These are phyloP conservation scores for Conopomorpha cramerella DNA, from an alignment of 1,140 invertebrate species.

Conservation along the genomic window DNA sequence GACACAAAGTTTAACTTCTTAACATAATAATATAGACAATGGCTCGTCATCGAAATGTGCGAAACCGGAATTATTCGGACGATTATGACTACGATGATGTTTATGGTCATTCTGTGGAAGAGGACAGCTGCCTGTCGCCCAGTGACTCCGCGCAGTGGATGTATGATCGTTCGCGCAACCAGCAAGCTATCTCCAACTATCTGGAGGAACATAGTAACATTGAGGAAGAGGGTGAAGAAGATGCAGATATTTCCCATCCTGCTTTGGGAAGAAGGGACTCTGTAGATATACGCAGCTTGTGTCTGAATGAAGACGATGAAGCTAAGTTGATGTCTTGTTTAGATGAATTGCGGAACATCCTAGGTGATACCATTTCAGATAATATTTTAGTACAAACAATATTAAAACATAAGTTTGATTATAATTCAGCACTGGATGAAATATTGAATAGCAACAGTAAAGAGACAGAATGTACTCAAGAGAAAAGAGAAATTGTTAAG, in stretches of 20 bases:
- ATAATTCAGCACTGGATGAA: constrained; percentile 71
- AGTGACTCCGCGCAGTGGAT: constrained; percentile 84
- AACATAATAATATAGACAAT: too few relatives aligned
- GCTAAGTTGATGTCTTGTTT: constrained; percentile 81
- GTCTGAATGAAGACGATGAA: constrained; percentile 68
- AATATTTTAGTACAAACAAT: constrained; percentile 64
- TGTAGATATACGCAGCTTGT: constrained; percentile 51
- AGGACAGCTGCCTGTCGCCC: constrained; percentile 86
- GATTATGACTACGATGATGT: constrained; percentile 93
- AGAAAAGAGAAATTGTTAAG: constrained; percentile 8
- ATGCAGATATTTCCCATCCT: constrained; percentile 24
- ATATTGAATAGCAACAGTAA: constrained; percentile 63
- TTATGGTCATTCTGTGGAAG: constrained; percentile 91
- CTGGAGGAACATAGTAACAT: constrained; percentile 73
- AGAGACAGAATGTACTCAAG: constrained; percentile 11
- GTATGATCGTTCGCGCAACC: constrained; percentile 74
- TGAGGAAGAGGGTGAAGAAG: constrained; percentile 71
- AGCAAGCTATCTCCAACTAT: constrained; percentile 74
- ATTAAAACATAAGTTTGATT: constrained; percentile 70
- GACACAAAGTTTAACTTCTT: too few relatives aligned
- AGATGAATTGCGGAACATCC: constrained; percentile 78
- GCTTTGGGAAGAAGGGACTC: constrained; percentile 32
- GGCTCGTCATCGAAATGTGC: constrained; percentile 78
- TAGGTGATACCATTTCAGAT: constrained; percentile 78
- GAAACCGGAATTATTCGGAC: constrained; percentile 76